Evolutionary conservation across 1,140 invertebrate genomes (phyloP).

Genomic region (Nymphalis io): DNA sequence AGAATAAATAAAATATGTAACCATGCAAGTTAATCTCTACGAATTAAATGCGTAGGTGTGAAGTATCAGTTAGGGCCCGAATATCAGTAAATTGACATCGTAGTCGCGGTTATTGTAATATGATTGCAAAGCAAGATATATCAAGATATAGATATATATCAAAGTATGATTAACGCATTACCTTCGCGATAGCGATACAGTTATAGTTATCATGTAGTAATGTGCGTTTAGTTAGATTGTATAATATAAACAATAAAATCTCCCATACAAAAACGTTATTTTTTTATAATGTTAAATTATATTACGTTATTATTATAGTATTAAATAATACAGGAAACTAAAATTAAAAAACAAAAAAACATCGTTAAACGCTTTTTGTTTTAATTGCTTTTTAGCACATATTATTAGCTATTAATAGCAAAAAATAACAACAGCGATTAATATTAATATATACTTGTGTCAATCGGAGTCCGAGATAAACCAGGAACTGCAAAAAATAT

Average conservation of each 20-base stretch:
- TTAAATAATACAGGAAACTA: too few relatives aligned
- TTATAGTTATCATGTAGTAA: background rate
- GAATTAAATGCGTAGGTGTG: background rate
- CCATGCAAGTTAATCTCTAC: conserved; percentile 5
- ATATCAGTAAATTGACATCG: conserved; percentile 12
- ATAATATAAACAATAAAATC: background rate
- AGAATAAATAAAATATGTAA: background rate
- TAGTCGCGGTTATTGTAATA: background rate
- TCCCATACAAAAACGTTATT: background rate
- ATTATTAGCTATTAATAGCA: background rate
- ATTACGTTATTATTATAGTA: too few relatives aligned
- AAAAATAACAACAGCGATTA: conserved; percentile 39
- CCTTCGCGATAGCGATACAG: conserved; percentile 15
- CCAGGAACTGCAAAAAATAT: conserved; percentile 64
- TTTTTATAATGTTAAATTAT: too few relatives aligned
- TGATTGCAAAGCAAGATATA: conserved; percentile 17
- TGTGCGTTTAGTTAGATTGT: background rate
- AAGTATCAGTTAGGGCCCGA: conserved; percentile 18
- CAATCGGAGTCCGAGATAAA: conserved; percentile 63
- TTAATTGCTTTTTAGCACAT: too few relatives aligned
- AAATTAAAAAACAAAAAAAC: background rate
- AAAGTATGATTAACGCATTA: conserved; percentile 2
- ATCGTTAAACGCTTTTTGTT: background rate
- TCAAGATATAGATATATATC: too few relatives aligned
- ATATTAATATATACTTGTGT: conserved; percentile 73